phyloP scores from a whole-genome alignment of 2,113 vertebrate genomes.

The Calyptomena viridis region DNA sequence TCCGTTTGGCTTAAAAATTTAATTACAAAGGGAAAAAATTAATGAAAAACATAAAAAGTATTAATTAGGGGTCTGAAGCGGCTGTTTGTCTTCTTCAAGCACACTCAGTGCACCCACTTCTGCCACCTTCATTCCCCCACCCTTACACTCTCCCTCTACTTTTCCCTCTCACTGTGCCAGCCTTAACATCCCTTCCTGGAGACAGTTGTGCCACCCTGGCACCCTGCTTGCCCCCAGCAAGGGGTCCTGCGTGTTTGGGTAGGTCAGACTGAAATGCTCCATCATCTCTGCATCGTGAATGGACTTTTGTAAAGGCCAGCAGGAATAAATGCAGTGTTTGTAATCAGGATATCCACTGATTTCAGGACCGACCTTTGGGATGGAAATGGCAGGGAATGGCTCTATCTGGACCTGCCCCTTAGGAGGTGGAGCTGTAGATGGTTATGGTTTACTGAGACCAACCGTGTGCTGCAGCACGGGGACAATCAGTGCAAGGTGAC shows the following conservation, averaged over 20 bases:
- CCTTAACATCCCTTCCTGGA: accelerated
- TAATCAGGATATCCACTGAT: accelerated
- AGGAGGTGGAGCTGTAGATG: neutral
- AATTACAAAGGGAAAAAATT: neutral
- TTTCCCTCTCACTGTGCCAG: no score
- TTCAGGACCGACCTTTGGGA: accelerated
- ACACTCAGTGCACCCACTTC: accelerated
- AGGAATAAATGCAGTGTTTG: accelerated
- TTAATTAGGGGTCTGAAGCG: neutral
- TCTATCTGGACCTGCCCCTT: accelerated
- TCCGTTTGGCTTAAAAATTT: neutral
- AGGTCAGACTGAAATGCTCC: neutral
- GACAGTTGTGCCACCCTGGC: neutral
- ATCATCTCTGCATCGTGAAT: accelerated
- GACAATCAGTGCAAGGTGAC: accelerated
- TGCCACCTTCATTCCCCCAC: no score
- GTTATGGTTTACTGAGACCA: neutral
- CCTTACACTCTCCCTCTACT: neutral
- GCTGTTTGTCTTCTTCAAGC: neutral
- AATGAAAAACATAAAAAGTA: neutral
- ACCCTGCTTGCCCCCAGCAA: neutral
- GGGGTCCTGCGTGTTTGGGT: accelerated
- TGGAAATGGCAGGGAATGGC: accelerated
- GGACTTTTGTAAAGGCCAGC: neutral
- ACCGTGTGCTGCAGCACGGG: accelerated